Evolutionary conservation across 2,888 invertebrate species (phyloP).

Genomic region (Prenolepis imparis): DNA sequence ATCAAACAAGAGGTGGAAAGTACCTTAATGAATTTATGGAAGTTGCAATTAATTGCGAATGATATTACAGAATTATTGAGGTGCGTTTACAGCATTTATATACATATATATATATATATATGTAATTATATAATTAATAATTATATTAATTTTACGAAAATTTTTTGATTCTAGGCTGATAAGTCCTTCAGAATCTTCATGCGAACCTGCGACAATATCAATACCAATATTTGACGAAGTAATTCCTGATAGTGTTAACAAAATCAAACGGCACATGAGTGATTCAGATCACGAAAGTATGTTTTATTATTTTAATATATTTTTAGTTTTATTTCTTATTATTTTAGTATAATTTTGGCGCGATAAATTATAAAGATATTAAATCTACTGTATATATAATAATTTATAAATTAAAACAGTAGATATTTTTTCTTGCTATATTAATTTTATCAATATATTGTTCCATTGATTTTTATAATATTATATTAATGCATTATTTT

Average conservation of each 20-base stretch:
- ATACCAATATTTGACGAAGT: constrained; percentile 33
- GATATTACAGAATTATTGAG: constrained; percentile 68
- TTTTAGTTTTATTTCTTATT: not conserved
- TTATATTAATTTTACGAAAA: not conserved
- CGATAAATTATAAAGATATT: not conserved
- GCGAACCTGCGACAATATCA: constrained; percentile 26
- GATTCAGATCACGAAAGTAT: not conserved
- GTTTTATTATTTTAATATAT: not conserved
- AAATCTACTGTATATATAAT: not conserved
- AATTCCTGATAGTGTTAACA: not conserved
- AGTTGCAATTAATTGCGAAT: constrained; percentile 60
- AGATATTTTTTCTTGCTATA: not conserved
- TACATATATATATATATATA: not conserved
- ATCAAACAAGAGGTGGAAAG: constrained; percentile 43
- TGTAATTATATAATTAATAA: not conserved
- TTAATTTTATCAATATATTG: not conserved
- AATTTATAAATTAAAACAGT: not conserved
- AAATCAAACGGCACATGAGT: constrained; percentile 24
- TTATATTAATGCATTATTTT: not conserved
- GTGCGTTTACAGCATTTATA: constrained; percentile 59
- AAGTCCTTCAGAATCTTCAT: constrained; percentile 13
- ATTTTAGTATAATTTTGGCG: constrained; percentile 4
- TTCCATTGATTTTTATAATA: constrained; percentile 4
- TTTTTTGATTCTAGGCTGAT: constrained; percentile 58
- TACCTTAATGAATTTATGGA: constrained; percentile 35